phyloP scores from a whole-genome alignment of 2,113 vertebrate species.

The Arothron firmamentum region DNA sequence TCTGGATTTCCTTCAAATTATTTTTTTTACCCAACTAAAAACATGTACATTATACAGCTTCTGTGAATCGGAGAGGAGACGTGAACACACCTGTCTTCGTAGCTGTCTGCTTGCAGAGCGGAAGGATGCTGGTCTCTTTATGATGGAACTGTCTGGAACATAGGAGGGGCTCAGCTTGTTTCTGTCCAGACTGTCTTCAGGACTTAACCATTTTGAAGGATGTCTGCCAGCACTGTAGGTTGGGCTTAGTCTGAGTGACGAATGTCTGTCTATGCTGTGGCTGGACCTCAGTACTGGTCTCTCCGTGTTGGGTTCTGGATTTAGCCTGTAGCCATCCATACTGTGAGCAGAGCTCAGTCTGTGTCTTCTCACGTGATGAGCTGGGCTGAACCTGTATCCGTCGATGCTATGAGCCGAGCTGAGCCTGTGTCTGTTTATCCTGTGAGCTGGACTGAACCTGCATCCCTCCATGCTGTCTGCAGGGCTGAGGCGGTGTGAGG shows the following conservation, averaged over 20 bases:
- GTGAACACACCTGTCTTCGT: conserved; percentile 76
- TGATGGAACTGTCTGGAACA: conserved; percentile 51
- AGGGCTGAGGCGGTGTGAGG: conserved; percentile 31
- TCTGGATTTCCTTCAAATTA: too few relatives aligned
- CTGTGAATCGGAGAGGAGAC: not conserved
- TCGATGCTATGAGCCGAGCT: conserved; percentile 66
- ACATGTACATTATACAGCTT: too few relatives aligned
- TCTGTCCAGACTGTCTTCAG: conserved; percentile 63
- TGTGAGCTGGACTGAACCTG: conserved; percentile 43
- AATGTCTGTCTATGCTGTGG: conserved; percentile 60
- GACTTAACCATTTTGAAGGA: conserved; percentile 55
- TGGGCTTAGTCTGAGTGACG: conserved; percentile 51
- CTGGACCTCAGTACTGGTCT: conserved; percentile 47
- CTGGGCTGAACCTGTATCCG: conserved; percentile 50
- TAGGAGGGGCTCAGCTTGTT: conserved; percentile 70
- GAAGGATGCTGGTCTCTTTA: conserved; percentile 55
- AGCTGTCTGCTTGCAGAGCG: conserved; percentile 71
- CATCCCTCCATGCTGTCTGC: conserved; percentile 41
- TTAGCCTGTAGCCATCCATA: conserved; percentile 59
- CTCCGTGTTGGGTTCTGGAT: conserved; percentile 31
- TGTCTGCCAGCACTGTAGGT: conserved; percentile 25
- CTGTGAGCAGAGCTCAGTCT: conserved; percentile 65
- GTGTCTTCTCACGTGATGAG: conserved; percentile 45
- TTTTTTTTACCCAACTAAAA: too few relatives aligned
- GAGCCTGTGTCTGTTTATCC: conserved; percentile 46